A percentile compares a stretch with the other conserved stretches of the same genome.
phyloP scores from a whole-genome alignment of 2,888 invertebrate genomes.

The Pantelozetes paolii region DNA sequence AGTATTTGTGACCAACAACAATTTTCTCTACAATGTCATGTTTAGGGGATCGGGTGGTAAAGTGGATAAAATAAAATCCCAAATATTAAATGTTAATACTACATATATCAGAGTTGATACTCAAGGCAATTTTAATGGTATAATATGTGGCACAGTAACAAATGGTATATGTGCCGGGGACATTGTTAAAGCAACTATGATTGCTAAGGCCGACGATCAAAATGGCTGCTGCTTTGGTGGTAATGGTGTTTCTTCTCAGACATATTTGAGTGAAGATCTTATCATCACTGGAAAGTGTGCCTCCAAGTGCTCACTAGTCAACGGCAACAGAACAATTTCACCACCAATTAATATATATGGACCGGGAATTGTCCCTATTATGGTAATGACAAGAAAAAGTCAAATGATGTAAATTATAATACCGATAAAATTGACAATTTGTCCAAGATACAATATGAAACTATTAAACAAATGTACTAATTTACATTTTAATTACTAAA shows the following conservation, averaged over 20 bases:
- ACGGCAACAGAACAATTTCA: neutral
- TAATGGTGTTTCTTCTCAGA: too few species aligned
- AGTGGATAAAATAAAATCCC: too few species aligned
- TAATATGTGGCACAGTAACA: neutral
- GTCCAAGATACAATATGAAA: too few species aligned
- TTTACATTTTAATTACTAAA: too few species aligned
- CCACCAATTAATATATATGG: neutral
- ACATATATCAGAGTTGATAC: neutral
- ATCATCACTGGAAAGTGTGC: neutral
- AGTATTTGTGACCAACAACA: neutral
- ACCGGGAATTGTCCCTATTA: neutral
- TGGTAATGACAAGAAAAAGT: neutral
- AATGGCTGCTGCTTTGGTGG: neutral
- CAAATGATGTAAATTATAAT: too few species aligned
- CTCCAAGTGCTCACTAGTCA: neutral
- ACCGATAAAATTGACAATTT: too few species aligned
- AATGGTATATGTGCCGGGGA: neutral
- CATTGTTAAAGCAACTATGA: neutral
- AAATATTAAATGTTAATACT: neutral
- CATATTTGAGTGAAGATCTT: too few species aligned
- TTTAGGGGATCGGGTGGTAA: too few species aligned
- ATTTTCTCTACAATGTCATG: too few species aligned
- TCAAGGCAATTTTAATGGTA: neutral
- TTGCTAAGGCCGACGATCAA: neutral
- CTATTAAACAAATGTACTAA: too few species aligned